Evolutionary conservation across 1,140 invertebrate genomes (phyloP).

Genomic region (Berghia stephanieae): DNA sequence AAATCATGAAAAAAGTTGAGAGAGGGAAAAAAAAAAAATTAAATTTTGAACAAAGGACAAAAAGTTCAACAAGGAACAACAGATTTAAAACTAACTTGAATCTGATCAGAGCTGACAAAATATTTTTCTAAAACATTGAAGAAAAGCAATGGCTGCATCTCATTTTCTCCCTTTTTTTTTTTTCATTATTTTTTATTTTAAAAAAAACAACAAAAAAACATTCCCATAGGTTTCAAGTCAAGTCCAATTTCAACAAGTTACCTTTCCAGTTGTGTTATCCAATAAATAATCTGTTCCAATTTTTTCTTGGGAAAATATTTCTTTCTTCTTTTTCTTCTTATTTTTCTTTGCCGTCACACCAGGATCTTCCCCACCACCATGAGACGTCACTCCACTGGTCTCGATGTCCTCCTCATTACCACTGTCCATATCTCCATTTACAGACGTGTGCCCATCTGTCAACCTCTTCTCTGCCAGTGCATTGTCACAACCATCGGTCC

Average conservation of each 20-base stretch:
- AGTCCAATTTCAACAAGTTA: too few species aligned
- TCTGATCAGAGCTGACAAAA: too few species aligned
- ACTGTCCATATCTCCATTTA: constrained; percentile 1
- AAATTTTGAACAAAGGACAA: too few species aligned
- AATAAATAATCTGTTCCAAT: not conserved
- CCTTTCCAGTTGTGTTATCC: not conserved
- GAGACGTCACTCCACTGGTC: not conserved
- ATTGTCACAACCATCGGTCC: too few species aligned
- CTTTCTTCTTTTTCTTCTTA: not conserved
- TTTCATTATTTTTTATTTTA: not conserved
- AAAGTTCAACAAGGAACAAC: too few species aligned
- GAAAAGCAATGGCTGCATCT: too few species aligned
- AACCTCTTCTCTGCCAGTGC: too few species aligned
- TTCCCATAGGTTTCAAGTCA: not conserved
- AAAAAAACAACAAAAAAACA: not conserved
- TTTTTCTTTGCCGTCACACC: not conserved
- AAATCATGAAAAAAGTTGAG: too few species aligned
- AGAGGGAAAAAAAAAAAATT: too few species aligned
- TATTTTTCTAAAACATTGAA: too few species aligned
- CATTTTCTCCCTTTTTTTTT: not conserved
- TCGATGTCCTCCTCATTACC: not conserved
- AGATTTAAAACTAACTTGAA: too few species aligned
- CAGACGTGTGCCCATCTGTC: too few species aligned
- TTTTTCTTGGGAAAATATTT: not conserved
- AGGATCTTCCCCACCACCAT: not conserved